phyloP scores from a whole-genome alignment of 2,888 invertebrate genomes.

The Patella depressa region DNA sequence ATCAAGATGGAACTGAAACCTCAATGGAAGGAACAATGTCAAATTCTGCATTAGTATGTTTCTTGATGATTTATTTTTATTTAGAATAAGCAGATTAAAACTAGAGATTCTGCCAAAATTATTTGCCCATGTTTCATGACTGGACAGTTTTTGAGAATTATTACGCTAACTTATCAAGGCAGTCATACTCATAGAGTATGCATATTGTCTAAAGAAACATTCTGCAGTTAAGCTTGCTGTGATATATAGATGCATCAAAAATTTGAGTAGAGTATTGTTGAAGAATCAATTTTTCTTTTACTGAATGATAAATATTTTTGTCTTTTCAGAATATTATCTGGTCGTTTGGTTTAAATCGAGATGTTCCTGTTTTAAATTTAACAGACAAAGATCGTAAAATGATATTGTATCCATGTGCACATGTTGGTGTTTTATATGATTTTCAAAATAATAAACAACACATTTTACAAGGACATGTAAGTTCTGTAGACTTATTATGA shows the following conservation, averaged over 20 bases:
- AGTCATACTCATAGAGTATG: too few species aligned
- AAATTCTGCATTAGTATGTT: constrained; percentile 55
- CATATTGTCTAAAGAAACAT: too few species aligned
- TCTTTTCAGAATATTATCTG: constrained; percentile 75
- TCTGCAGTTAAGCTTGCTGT: too few species aligned
- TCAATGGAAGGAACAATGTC: constrained; percentile 57
- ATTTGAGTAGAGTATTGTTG: neutral
- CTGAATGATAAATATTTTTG: constrained; percentile 2
- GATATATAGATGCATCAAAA: too few species aligned
- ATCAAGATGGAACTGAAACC: constrained; percentile 41
- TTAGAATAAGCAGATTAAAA: too few species aligned
- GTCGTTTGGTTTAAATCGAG: constrained; percentile 78
- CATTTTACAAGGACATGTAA: constrained; percentile 81
- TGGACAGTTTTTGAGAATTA: too few species aligned
- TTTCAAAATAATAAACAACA: constrained; percentile 76
- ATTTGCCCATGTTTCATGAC: too few species aligned
- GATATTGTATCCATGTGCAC: constrained; percentile 78
- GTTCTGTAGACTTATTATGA: too few species aligned
- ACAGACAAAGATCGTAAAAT: constrained; percentile 74
- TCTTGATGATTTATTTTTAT: too few species aligned
- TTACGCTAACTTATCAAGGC: too few species aligned
- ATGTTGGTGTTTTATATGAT: constrained; percentile 79
- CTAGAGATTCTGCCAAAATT: too few species aligned
- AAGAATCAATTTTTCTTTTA: neutral
- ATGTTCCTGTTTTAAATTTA: constrained; percentile 77